phyloP scores from a whole-genome alignment of 2,888 invertebrate species.

The Scaptomyza reducta region DNA sequence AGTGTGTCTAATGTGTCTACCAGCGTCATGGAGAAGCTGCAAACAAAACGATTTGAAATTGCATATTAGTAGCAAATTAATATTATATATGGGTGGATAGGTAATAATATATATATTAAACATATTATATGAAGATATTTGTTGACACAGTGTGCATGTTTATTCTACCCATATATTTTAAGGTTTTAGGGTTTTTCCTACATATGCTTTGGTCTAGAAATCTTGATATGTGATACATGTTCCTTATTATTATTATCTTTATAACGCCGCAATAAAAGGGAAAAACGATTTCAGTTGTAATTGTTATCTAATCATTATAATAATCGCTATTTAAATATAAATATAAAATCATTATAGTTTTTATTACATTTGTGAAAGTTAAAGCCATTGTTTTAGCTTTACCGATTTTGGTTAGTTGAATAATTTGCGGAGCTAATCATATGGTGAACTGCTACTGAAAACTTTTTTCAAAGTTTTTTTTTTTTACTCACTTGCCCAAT shows the following conservation, averaged over 20 bases:
- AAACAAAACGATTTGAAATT: constrained; percentile 78
- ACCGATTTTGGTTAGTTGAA: no score
- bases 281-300: background rate
- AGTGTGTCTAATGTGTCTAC: constrained; percentile 97
- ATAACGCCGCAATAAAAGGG: background rate
- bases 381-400: no score
- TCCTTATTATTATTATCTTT: background rate
- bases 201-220: no score
- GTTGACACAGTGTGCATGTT: no score
- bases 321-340: background rate
- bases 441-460: no score
- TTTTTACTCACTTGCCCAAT: constrained; percentile 94
- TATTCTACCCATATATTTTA: no score
- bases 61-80: background rate
- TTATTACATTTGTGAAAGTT: no score
- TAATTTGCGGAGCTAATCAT: no score
- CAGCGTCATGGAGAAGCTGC: constrained; percentile 97
- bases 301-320: background rate
- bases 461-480: background rate
- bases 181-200: background rate
- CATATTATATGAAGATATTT: no score
- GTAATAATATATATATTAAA: no score
- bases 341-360: no score
- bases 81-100: no score
- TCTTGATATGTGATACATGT: background rate